Percentiles rank a stretch among this genome's conserved stretches.
These are phyloP conservation scores for Podarcis raffonei DNA, from an alignment of 2,113 vertebrate genomes.

Conservation along the genomic window DNA sequence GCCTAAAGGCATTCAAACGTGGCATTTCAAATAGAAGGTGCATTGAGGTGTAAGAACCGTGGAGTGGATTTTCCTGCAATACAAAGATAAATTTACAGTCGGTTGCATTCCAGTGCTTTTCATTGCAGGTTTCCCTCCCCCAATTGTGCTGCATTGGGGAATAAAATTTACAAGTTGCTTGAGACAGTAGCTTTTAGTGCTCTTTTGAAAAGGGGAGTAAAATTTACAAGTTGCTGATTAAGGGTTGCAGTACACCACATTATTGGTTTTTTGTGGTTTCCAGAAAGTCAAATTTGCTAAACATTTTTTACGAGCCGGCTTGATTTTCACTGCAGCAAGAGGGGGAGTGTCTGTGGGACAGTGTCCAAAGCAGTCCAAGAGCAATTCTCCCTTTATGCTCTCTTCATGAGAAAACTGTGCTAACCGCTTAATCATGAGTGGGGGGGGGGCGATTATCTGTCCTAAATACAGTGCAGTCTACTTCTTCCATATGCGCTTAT, in stretches of 20 bases:
- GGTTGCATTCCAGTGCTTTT: neutral
- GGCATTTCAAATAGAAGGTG: conserved; percentile 52
- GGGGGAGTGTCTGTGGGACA: neutral
- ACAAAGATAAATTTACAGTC: conserved; percentile 43
- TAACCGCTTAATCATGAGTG: neutral
- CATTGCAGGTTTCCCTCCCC: conserved; percentile 1
- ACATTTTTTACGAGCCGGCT: neutral
- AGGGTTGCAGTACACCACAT: neutral
- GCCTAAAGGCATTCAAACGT: conserved; percentile 56
- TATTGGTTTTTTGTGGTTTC: conserved; percentile 26
- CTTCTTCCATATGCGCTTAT: neutral
- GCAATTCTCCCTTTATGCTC: neutral
- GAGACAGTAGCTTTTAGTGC: conserved; percentile 24
- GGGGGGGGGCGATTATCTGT: neutral
- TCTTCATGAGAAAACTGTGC: neutral
- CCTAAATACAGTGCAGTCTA: neutral
- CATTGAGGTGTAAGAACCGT: conserved; percentile 31
- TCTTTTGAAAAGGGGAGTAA: neutral
- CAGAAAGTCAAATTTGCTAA: neutral
- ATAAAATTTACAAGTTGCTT: conserved; percentile 16
- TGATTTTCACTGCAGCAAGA: neutral
- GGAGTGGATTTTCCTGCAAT: conserved; percentile 22
- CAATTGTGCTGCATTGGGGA: neutral
- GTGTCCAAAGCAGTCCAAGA: neutral
- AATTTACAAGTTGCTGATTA: conserved; percentile 16